Evolutionary conservation across 2,113 vertebrate species (phyloP), one percentile per base, ranked within the genome.

Genomic region (Nothobranchius kuhntae): DNA sequence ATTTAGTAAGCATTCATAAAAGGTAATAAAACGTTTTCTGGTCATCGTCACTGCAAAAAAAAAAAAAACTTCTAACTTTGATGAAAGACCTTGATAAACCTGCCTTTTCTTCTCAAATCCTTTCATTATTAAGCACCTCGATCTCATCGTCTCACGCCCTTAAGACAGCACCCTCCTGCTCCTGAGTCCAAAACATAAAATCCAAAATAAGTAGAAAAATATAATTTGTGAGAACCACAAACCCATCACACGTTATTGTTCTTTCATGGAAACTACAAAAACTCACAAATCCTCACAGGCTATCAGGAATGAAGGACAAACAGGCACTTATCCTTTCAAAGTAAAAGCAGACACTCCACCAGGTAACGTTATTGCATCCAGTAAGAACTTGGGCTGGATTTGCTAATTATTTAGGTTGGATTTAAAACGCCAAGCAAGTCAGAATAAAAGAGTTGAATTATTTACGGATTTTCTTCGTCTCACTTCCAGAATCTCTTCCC

Each of bases 311-410:
- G 73, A 84, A 89, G 70, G 81, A 89, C 85, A 76, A 87, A 83
- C 89, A 92, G 93, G 92, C 91, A 93, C 91, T 93, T 93, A 80
- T 88, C 86, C 13, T 89, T 74, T 60, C 61, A 82, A 53, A 26
- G 12, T 15, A 50, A 89, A 87, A 86, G 53, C 26, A 50, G 80
- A 70, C 71, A 83, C 35, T 54, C 56, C 80, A 64, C 79, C 84
- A 76, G 77, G 82, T 57, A 60, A 59, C 46, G 78, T 90, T 88
- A 87, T 91, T 91, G 87, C 91, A 88, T 91, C 87, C 78, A 66
- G 35, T 75, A 42, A 77, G 68, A 78, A 58, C 9, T 40, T 3
- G 6, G 38, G 38, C 38, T 40, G 9, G 38, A 9, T 40, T 40
- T 40, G 9, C 13, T 15, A 4, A 10, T 15, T 38, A 35, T 4